Evolutionary conservation across 53 echinoderm and acorn worm species (phyloP).

Genomic region (Apostichopus leukothele): DNA sequence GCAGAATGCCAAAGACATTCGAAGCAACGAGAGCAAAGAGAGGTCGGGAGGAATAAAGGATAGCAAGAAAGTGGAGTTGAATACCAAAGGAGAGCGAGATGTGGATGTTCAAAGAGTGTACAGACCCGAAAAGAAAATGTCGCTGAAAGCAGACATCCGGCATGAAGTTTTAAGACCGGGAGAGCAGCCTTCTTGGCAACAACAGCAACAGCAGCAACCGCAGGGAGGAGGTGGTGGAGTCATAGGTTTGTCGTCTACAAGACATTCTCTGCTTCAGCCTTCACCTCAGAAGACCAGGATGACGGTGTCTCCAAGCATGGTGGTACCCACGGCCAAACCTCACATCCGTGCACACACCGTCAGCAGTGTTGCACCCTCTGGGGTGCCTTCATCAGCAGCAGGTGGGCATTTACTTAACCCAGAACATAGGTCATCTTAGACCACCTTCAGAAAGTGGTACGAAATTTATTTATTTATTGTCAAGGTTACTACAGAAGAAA

Average conservation of each 20-base stretch:
- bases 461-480: too few relatives aligned
- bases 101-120: constrained; percentile 22
- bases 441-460: too few relatives aligned
- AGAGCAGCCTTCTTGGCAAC: not conserved
- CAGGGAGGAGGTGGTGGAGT: not conserved
- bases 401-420: not conserved
- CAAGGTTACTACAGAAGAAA: too few relatives aligned
- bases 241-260: not conserved
- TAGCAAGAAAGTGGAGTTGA: not conserved
- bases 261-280: constrained; percentile 15
- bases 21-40: not conserved
- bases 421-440: too few relatives aligned
- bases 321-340: constrained; percentile 23
- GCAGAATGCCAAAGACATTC: constrained; percentile 6
- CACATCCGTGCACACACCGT: constrained; percentile 35
- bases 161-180: constrained; percentile 24
- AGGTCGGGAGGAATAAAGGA: not conserved
- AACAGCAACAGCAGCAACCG: not conserved
- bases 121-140: constrained; percentile 45
- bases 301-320: constrained; percentile 14
- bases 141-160: constrained; percentile 19
- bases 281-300: constrained; percentile 10
- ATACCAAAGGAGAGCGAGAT: not conserved
- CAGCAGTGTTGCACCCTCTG: not conserved
- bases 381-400: constrained; percentile 4